Evolutionary conservation across 2,113 vertebrate species (phyloP).

Genomic region (Barbus barbus): DNA sequence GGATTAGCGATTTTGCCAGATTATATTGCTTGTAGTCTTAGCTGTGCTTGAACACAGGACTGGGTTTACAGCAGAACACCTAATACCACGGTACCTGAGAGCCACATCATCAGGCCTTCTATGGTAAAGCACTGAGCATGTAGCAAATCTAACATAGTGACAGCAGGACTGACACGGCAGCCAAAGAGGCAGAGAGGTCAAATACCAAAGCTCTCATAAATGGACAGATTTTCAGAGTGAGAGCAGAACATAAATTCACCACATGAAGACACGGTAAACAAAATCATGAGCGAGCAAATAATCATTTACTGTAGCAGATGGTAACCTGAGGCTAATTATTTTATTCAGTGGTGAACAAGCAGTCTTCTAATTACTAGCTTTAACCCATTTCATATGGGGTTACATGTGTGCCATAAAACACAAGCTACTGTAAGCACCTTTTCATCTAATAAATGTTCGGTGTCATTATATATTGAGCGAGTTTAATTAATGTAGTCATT

Average conservation of each 20-base stretch:
- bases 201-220: neutral
- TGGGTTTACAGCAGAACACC: neutral
- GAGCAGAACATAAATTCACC: neutral
- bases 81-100: neutral
- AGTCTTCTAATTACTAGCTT: neutral
- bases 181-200: neutral
- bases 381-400: neutral
- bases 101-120: slow-evolving; percentile 12
- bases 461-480: neutral
- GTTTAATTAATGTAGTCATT: neutral
- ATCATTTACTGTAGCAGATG: neutral
- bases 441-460: neutral
- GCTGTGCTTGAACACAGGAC: slow-evolving; percentile 24
- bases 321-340: neutral
- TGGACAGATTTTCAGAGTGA: neutral
- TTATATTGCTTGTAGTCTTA: slow-evolving; percentile 49
- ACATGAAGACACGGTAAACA: neutral
- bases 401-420: neutral
- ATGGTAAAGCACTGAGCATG: slow-evolving; percentile 25
- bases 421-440: neutral
- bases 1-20: slow-evolving; percentile 52
- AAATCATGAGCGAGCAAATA: neutral
- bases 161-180: slow-evolving; percentile 21
- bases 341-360: neutral
- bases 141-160: neutral